phyloP scores from a whole-genome alignment of 2,113 vertebrate species.

The Phaethornis superciliosus region DNA sequence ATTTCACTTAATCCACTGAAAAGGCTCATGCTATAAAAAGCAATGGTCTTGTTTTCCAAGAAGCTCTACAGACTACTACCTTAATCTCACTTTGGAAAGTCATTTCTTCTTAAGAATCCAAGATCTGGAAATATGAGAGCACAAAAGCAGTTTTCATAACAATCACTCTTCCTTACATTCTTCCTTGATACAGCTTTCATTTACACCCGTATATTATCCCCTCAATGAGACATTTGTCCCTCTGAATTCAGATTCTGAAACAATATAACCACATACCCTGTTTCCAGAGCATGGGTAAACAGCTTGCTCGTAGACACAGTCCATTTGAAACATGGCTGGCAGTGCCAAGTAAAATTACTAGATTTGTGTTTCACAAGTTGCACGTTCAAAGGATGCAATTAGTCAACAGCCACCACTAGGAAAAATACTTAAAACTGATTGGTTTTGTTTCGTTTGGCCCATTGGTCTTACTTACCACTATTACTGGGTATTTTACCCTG shows the following conservation, averaged over 20 bases:
- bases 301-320: neutral
- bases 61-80: neutral
- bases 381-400: neutral
- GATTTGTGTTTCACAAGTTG: neutral
- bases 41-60: neutral
- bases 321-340: neutral
- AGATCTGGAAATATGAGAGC: neutral
- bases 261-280: neutral
- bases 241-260: neutral
- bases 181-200: neutral
- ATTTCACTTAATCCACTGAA: neutral
- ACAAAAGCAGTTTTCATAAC: neutral
- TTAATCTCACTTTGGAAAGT: neutral
- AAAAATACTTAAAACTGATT: neutral
- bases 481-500: neutral
- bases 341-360: neutral
- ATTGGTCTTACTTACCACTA: neutral
- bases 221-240: neutral
- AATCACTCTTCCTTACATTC: neutral
- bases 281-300: neutral
- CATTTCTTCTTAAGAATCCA: neutral
- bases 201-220: neutral
- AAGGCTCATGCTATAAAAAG: neutral
- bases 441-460: neutral
- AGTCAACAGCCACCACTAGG: neutral